Conservation (phyloP, 2,888 invertebrate genomes). For the Drosophila planitibia region DNA sequence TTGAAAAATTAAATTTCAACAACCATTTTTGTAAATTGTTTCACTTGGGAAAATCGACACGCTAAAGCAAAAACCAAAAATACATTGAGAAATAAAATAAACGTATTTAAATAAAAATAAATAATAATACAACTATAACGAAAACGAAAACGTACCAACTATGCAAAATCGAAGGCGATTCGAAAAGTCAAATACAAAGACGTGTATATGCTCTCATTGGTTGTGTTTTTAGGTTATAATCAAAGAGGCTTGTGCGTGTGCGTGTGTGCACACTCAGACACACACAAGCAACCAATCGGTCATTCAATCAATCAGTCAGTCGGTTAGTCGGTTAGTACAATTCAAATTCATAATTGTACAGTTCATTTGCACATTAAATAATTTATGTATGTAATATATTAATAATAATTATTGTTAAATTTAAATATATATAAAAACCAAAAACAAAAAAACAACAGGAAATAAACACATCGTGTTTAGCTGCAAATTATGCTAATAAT, state of each 20-base stretch:
- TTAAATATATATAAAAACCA: conserved; percentile 8
- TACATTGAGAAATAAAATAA: conserved; percentile 40
- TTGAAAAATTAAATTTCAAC: conserved; percentile 57
- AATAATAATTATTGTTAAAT: conserved; percentile 28
- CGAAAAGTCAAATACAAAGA: conserved; percentile 76
- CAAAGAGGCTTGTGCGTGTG: conserved; percentile 66
- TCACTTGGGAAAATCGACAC: conserved; percentile 83
- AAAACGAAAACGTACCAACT: conserved; percentile 54
- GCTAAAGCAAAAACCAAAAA: conserved; percentile 70
- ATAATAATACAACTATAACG: conserved; percentile 49
- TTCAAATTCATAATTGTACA: conserved; percentile 63
- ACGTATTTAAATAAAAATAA: conserved; percentile 42
- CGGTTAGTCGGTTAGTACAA: conserved; percentile 40
- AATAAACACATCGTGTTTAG: conserved; percentile 32
- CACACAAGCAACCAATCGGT: conserved; percentile 58
- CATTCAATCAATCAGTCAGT: conserved; percentile 55
- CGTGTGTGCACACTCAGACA: conserved; percentile 21
- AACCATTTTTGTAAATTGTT: conserved; percentile 75
- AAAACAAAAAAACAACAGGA: neutral
- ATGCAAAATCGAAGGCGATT: conserved; percentile 51
- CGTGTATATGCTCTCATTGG: conserved; percentile 85
- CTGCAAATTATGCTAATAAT: conserved; percentile 73
- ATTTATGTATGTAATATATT: conserved; percentile 42
- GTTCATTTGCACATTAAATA: conserved; percentile 70
- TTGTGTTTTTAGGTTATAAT: conserved; percentile 85